phyloP scores from a whole-genome alignment of 2,888 invertebrate genomes.

The Pimpla rufipes region DNA sequence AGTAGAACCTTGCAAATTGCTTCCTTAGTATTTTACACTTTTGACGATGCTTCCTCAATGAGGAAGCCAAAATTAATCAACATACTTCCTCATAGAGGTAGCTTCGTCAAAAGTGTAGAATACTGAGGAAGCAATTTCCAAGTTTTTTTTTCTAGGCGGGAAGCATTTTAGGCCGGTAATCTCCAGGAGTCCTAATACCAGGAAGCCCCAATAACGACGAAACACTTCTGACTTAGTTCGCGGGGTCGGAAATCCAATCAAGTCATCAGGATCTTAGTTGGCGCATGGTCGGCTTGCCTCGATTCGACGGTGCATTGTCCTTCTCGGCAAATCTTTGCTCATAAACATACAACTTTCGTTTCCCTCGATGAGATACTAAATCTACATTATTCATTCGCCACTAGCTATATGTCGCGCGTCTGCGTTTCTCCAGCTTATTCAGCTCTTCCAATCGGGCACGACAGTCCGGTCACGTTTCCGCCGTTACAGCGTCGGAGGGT shows the following conservation, averaged over 20 bases:
- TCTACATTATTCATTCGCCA: neutral
- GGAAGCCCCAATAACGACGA: neutral
- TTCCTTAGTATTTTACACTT: too few species aligned
- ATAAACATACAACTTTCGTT: neutral
- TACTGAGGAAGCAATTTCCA: too few species aligned
- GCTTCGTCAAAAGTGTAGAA: too few species aligned
- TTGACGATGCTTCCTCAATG: too few species aligned
- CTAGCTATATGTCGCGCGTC: neutral
- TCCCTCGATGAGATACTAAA: neutral
- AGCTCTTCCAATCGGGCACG: neutral
- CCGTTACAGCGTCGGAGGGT: constrained; percentile 1
- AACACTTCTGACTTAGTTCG: constrained; percentile 3
- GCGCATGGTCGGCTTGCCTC: neutral
- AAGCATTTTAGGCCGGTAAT: neutral
- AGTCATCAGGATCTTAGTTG: neutral
- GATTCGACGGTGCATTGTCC: neutral
- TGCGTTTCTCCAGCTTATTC: neutral
- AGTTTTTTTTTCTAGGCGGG: too few species aligned
- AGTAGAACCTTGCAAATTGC: too few species aligned
- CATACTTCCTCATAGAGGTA: too few species aligned
- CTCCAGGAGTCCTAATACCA: neutral
- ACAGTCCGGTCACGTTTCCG: constrained; percentile 33
- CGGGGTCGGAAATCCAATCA: constrained; percentile 12
- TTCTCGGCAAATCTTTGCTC: neutral
- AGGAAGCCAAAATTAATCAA: too few species aligned